phyloP scores from a whole-genome alignment of 1,140 invertebrate species.

The Formica selysi region DNA sequence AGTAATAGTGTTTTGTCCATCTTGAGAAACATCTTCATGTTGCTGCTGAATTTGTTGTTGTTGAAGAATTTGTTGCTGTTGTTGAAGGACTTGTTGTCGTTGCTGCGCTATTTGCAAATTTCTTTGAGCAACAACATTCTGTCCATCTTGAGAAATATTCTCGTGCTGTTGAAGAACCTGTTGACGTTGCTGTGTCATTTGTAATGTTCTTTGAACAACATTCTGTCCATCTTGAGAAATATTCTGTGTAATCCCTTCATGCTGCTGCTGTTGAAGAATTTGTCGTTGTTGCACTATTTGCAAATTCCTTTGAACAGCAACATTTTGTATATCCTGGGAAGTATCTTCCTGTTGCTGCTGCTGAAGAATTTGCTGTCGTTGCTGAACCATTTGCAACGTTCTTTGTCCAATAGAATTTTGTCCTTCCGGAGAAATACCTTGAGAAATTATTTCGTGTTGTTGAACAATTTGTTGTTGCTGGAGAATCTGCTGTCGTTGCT shows the following conservation, averaged over 20 bases:
- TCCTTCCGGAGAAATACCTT: too few relatives aligned
- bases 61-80: conserved; percentile 66
- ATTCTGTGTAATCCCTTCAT: conserved; percentile 65
- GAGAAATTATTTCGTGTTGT: too few relatives aligned
- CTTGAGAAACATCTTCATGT: conserved; percentile 78
- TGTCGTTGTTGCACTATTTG: conserved; percentile 80
- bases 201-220: conserved; percentile 81
- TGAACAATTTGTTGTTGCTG: too few relatives aligned
- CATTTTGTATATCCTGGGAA: conserved; percentile 77
- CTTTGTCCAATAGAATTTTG: too few relatives aligned
- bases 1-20: conserved; percentile 78
- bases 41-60: conserved; percentile 33
- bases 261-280: conserved; percentile 87
- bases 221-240: conserved; percentile 76
- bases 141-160: conserved; percentile 82
- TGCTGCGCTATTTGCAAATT: conserved; percentile 80
- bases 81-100: conserved; percentile 83
- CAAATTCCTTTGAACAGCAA: conserved; percentile 79
- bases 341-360: conserved; percentile 87
- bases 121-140: conserved; percentile 73
- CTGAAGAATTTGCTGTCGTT: conserved; percentile 86
- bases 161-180: conserved; percentile 87
- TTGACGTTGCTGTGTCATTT: conserved; percentile 83
- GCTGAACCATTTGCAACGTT: too few relatives aligned
- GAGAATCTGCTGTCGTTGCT: too few relatives aligned